phyloP scores from a whole-genome alignment of 2,888 invertebrate species.

The Dione vanillae region DNA sequence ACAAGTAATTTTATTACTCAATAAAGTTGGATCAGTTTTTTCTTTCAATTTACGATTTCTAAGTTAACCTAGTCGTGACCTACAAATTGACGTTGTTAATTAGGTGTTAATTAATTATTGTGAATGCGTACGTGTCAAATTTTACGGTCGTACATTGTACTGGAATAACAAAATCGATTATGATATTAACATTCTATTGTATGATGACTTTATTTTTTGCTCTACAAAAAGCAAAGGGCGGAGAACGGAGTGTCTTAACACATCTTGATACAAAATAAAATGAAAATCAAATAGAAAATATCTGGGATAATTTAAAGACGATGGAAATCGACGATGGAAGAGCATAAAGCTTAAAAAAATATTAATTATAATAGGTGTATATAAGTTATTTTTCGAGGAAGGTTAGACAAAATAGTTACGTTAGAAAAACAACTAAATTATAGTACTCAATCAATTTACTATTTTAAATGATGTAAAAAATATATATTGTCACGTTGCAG shows the following conservation, averaged over 20 bases:
- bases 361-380: too few species aligned
- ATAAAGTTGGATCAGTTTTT: not conserved
- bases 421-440: not conserved
- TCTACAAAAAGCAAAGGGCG: not conserved
- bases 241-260: not conserved
- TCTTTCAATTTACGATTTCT: conserved; percentile 5
- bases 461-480: not conserved
- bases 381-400: too few species aligned
- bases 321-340: too few species aligned
- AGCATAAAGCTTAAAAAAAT: too few species aligned
- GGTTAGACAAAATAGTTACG: too few species aligned
- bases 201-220: too few species aligned
- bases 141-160: conserved; percentile 61
- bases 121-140: conserved; percentile 56
- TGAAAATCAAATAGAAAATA: too few species aligned
- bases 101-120: conserved; percentile 24
- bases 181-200: conserved; percentile 56
- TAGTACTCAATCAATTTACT: not conserved
- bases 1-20: not conserved
- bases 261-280: too few species aligned
- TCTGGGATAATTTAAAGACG: too few species aligned
- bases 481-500: not conserved
- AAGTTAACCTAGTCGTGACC: conserved; percentile 26
- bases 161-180: conserved; percentile 42
- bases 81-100: conserved; percentile 25